Percentiles rank a stretch among this genome's conserved stretches.
Evolutionary conservation across 2,113 vertebrate genomes (phyloP).

Genomic region (Morphnarchus princeps): DNA sequence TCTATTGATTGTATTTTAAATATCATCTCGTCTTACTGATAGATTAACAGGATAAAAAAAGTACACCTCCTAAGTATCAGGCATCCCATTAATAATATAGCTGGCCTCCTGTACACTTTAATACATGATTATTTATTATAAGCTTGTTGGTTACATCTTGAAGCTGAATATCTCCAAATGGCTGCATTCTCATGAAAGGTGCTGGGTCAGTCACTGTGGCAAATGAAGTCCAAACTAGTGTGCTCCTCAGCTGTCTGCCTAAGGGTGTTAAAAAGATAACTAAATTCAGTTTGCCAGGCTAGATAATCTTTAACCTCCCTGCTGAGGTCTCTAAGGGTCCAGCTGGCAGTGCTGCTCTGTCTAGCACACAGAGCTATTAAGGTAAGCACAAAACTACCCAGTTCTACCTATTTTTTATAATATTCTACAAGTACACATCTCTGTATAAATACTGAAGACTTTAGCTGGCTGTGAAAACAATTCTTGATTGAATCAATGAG

Average conservation of each 20-base stretch:
- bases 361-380: neutral
- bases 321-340: neutral
- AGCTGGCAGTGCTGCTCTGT: neutral
- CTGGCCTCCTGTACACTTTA: neutral
- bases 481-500: neutral
- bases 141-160: neutral
- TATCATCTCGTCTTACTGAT: neutral
- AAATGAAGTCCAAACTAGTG: neutral
- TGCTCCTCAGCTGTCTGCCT: neutral
- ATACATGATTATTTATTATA: neutral
- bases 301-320: neutral
- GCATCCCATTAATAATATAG: neutral
- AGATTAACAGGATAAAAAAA: neutral
- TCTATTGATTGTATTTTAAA: neutral
- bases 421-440: neutral
- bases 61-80: neutral
- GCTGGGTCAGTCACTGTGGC: neutral
- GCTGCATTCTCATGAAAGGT: neutral
- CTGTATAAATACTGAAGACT: neutral
- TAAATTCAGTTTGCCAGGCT: neutral
- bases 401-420: neutral
- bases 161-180: neutral
- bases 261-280: neutral
- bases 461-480: neutral
- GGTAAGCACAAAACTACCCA: neutral